phyloP scores from a whole-genome alignment of 2,888 invertebrate genomes.

The Cheilosia vernalis region DNA sequence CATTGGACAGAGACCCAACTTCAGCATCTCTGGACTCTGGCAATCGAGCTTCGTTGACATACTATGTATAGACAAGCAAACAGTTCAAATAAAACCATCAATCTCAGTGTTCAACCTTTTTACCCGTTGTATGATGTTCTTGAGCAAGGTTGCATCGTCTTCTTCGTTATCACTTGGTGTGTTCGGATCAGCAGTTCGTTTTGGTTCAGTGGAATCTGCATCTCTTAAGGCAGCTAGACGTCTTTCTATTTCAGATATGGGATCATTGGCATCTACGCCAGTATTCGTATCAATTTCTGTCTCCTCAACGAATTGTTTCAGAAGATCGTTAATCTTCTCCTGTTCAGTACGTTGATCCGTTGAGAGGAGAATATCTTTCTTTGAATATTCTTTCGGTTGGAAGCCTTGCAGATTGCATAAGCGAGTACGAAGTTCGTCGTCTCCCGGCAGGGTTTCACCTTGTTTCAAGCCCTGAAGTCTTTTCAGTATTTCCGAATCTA shows the following conservation, averaged over 20 bases:
- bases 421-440: conserved; percentile 87
- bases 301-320: conserved; percentile 85
- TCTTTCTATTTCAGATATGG: conserved; percentile 85
- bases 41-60: conserved; percentile 84
- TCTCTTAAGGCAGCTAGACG: conserved; percentile 85
- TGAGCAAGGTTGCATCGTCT: conserved; percentile 82
- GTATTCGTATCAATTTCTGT: conserved; percentile 85
- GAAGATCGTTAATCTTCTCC: conserved; percentile 89
- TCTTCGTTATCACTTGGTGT: conserved; percentile 81
- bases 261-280: conserved; percentile 83
- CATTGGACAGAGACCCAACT: conserved; percentile 79
- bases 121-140: conserved; percentile 81
- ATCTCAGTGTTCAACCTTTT: not conserved
- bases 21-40: conserved; percentile 83
- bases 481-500: conserved; percentile 86
- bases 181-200: conserved; percentile 75
- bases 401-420: conserved; percentile 88
- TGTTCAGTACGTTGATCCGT: conserved; percentile 87
- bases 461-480: conserved; percentile 88
- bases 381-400: conserved; percentile 80
- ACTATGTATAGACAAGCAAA: conserved; percentile 78
- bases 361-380: conserved; percentile 81
- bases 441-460: conserved; percentile 84
- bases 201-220: conserved; percentile 74
- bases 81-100: not conserved